Evolutionary conservation across 2,113 vertebrate species (phyloP).

Genomic region (Zosterops hypoxanthus): DNA sequence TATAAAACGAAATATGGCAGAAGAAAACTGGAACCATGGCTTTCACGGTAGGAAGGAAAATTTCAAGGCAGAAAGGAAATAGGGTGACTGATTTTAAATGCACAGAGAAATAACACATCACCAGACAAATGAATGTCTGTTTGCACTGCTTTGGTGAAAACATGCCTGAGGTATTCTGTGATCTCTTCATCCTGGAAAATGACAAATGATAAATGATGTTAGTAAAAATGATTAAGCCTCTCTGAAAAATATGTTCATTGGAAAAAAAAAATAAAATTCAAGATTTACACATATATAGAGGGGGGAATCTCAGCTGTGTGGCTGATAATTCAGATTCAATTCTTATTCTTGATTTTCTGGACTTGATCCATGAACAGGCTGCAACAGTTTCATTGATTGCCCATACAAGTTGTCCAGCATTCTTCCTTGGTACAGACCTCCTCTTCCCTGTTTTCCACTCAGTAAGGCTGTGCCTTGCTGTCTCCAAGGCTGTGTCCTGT

Average conservation of each 20-base stretch:
- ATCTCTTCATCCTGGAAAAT: background rate
- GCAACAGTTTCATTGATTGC: background rate
- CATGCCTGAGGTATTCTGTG: background rate
- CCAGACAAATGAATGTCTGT: background rate
- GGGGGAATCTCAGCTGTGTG: background rate
- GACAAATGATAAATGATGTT: background rate
- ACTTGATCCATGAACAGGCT: background rate
- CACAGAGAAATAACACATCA: background rate
- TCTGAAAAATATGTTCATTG: background rate
- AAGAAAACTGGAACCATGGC: background rate
- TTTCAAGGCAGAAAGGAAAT: background rate
- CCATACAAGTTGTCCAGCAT: background rate
- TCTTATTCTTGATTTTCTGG: background rate
- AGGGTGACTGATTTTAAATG: background rate
- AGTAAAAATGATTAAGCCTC: background rate
- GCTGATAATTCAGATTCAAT: background rate
- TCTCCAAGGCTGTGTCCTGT: fast-evolving
- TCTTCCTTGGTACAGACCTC: background rate
- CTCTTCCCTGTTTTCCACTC: background rate
- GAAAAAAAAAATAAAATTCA: background rate
- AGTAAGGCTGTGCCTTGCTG: fast-evolving
- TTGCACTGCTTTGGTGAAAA: background rate
- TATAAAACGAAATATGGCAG: background rate
- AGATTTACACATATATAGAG: background rate
- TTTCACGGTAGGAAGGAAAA: background rate